Conservation (phyloP, 2,113 vertebrate species). For the Laticauda laticaudata region DNA sequence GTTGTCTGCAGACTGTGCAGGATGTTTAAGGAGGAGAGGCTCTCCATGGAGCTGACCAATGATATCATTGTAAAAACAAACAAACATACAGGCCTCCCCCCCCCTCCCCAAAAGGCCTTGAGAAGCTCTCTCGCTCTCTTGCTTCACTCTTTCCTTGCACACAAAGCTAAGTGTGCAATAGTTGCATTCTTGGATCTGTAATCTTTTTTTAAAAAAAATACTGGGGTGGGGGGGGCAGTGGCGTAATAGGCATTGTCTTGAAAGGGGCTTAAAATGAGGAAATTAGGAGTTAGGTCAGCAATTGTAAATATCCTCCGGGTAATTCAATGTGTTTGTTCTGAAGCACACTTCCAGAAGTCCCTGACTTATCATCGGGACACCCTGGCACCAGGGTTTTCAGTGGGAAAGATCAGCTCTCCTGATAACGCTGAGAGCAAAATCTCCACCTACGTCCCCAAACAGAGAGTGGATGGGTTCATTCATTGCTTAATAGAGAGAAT, state of each 20-base stretch:
- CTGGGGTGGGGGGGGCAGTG: constrained; percentile 31
- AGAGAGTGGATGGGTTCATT: constrained; percentile 74
- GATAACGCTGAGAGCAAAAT: constrained; percentile 77
- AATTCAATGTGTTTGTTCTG: constrained; percentile 72
- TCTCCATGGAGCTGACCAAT: constrained; percentile 34
- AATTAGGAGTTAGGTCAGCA: constrained; percentile 71
- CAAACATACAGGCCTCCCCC: constrained; percentile 41
- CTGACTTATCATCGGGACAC: constrained; percentile 72
- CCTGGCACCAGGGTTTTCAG: constrained; percentile 81
- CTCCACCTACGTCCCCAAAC: constrained; percentile 70
- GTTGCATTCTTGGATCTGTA: constrained; percentile 62
- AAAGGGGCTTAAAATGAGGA: constrained; percentile 67
- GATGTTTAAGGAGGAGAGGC: constrained; percentile 42
- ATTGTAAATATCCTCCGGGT: constrained; percentile 79
- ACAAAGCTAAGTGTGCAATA: constrained; percentile 69
- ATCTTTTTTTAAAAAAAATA: constrained; percentile 71
- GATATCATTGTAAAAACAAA: constrained; percentile 70
- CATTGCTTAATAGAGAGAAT: constrained; percentile 69
- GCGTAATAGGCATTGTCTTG: constrained; percentile 67
- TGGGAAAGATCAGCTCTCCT: constrained; percentile 77
- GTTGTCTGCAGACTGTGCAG: constrained; percentile 49
- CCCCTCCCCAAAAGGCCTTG: constrained; percentile 16
- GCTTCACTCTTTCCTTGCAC: constrained; percentile 46
- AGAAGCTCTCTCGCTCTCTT: constrained; percentile 46
- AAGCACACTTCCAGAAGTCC: constrained; percentile 54